A percentile compares a stretch with the other conserved stretches of the same genome.
These are phyloP conservation scores for Meleagris gallopavo DNA, from an alignment of 2,113 vertebrate species.

Conservation along the genomic window DNA sequence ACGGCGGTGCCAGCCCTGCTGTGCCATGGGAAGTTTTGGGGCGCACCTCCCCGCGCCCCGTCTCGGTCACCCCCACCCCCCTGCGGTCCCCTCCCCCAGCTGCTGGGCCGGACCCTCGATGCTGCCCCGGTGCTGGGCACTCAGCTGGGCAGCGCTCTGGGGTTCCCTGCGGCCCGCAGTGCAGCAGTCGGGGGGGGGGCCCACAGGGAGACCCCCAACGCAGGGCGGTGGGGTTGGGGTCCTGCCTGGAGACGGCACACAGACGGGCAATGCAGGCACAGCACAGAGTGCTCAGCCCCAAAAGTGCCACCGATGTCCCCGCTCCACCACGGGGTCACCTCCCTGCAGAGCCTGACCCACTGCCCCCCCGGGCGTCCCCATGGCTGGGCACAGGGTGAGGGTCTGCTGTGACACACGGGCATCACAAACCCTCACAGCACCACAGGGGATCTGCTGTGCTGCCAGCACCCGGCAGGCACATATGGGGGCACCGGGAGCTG, in stretches of 20 bases:
- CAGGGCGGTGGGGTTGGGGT: too few species aligned
- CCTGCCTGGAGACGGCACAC: background rate
- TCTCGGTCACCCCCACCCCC: background rate
- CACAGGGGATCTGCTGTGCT: too few species aligned
- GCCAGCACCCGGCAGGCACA: too few species aligned
- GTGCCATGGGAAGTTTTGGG: background rate
- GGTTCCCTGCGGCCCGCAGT: too few species aligned
- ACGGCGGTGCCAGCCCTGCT: background rate
- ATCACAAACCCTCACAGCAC: too few species aligned
- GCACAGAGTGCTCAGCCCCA: rapidly evolving
- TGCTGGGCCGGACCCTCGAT: background rate
- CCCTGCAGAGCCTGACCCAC: background rate
- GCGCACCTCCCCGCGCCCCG: too few species aligned
- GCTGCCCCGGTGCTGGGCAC: background rate
- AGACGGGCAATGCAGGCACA: rapidly evolving
- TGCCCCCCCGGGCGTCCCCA: background rate
- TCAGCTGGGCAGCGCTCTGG: background rate
- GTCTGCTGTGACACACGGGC: too few species aligned
- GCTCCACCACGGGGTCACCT: background rate
- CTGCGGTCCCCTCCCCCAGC: background rate
- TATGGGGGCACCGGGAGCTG: too few species aligned
- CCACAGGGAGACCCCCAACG: too few species aligned
- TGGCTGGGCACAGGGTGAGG: too few species aligned
- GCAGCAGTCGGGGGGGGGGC: too few species aligned
- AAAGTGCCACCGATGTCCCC: background rate